Base-by-base conservation (phyloP, 2,113 vertebrate genomes). In the Piprites chloris region DNA sequence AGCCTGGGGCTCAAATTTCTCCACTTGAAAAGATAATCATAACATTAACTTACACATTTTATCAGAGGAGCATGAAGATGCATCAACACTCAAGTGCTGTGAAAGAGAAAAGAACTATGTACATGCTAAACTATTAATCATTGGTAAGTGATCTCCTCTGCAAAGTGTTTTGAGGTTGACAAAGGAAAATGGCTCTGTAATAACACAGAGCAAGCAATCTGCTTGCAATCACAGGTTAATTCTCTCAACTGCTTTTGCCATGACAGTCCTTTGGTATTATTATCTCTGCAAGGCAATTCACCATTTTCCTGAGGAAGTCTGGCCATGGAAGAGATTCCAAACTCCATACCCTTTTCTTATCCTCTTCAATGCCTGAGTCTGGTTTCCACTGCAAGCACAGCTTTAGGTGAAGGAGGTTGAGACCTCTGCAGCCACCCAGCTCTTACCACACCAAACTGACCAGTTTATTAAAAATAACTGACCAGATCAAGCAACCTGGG, bases 111-210 rank as follows among this genome's bases (percentile, higher is more conserved):
- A 92, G 86, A 80, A 37, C 68, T 23, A 11, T 35, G 52, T n/a
- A 53, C 58, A 52, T 14, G 61, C 69, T 94, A 66, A 95, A 93
- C 89, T 87, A 82, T 79, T 95, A 82, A 95, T 89, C 84, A 87
- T 2, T 75, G 86, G 77, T 81, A 75, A 92, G 86, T 17, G 27
- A 87, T 82, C 91, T 94, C 73, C 80, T 92, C 67, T 68, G 56
- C 67, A 59, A 95, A 95, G 66, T 82, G 84, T 91, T 94, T 87
- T 85, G 87, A 96, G 61, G 89, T 81, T 95, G 91, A 72, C 88
- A 82, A 47, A 56, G 69, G 80, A 78, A 96, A 92, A 92, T 61
- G 41, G 87, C 87, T 96, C 80, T 82, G 30, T 44, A 89, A 78
- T 89, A 91, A 82, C 74, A 82, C 80, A 79, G 84, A 89, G 53